Percentiles rank a stretch among this genome's conserved stretches.
phyloP scores from a whole-genome alignment of 2,113 vertebrate genomes.

The Paramormyrops kingsleyae region DNA sequence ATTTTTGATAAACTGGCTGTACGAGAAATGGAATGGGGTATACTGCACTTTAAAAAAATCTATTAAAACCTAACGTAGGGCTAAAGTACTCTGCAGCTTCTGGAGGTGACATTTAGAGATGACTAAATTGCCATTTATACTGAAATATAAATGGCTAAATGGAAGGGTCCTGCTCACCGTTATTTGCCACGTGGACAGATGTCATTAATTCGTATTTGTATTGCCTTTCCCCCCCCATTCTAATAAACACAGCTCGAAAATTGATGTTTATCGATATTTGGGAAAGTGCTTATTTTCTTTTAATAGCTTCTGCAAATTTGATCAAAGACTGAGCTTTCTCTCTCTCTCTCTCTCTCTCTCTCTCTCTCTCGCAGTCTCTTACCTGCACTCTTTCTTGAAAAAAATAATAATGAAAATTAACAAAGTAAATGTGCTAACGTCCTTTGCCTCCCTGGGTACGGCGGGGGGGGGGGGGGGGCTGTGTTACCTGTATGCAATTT shows the following conservation, averaged over 20 bases:
- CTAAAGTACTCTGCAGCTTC: slow-evolving; percentile 53
- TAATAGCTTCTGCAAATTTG: slow-evolving; percentile 35
- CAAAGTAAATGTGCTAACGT: background rate
- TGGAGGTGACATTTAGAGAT: slow-evolving; percentile 52
- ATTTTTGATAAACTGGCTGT: slow-evolving; percentile 56
- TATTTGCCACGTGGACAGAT: slow-evolving; percentile 28
- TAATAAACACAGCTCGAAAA: slow-evolving; percentile 43
- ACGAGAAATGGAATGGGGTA: slow-evolving; percentile 50
- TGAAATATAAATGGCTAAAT: slow-evolving; percentile 46
- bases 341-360: background rate
- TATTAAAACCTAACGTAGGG: slow-evolving; percentile 50
- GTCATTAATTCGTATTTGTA: slow-evolving; percentile 21
- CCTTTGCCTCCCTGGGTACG: background rate
- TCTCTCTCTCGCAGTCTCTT: background rate
- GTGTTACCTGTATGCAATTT: background rate
- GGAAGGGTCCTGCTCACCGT: slow-evolving; percentile 30
- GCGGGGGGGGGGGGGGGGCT: background rate
- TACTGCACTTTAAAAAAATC: slow-evolving; percentile 55
- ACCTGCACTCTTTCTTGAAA: background rate
- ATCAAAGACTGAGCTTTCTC: slow-evolving; percentile 25
- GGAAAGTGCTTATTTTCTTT: slow-evolving; percentile 18
- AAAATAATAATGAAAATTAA: background rate
- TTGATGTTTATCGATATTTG: slow-evolving; percentile 43
- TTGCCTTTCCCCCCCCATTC: background rate
- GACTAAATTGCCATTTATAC: slow-evolving; percentile 52